phyloP scores from a whole-genome alignment of 2,888 invertebrate species.

The Chaitophorus viminalis region DNA sequence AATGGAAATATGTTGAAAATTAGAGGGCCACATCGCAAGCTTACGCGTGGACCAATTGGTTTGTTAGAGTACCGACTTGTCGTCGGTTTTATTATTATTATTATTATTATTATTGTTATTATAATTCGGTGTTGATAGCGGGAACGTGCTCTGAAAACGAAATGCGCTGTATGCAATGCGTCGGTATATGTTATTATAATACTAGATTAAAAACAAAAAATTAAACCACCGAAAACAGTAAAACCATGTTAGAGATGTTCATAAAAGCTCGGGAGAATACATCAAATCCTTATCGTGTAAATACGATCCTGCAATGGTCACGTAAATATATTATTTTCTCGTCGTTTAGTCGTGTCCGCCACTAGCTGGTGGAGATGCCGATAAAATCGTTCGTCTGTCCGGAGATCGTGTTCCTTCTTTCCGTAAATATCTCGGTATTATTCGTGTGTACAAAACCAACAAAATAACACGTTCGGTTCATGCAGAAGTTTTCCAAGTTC shows the following conservation, averaged over 20 bases:
- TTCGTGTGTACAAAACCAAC: not conserved
- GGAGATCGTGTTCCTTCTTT: not conserved
- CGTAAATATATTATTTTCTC: not conserved
- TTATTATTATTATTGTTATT: not conserved
- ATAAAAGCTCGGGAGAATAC: not conserved
- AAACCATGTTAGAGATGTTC: not conserved
- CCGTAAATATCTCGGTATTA: not conserved
- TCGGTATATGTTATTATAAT: not conserved
- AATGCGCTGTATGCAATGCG: not conserved
- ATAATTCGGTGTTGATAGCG: conserved; percentile 41
- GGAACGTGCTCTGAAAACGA: conserved; percentile 39
- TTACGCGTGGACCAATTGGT: conserved; percentile 27
- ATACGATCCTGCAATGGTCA: not conserved
- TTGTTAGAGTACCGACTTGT: conserved; percentile 22
- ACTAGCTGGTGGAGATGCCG: not conserved
- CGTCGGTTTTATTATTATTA: conserved; percentile 22
- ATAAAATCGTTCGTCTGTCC: not conserved
- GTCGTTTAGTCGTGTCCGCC: not conserved
- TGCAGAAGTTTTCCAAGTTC: not conserved
- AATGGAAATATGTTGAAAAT: not conserved
- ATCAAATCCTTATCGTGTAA: conserved; percentile 1
- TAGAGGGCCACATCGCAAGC: not conserved
- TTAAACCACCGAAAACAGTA: conserved; percentile 1
- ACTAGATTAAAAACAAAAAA: not conserved
- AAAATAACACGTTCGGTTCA: not conserved